Evolutionary conservation across 2,888 invertebrate genomes (phyloP), one percentile per base, ranked within the genome.

Genomic region (Brachypterus glaber): DNA sequence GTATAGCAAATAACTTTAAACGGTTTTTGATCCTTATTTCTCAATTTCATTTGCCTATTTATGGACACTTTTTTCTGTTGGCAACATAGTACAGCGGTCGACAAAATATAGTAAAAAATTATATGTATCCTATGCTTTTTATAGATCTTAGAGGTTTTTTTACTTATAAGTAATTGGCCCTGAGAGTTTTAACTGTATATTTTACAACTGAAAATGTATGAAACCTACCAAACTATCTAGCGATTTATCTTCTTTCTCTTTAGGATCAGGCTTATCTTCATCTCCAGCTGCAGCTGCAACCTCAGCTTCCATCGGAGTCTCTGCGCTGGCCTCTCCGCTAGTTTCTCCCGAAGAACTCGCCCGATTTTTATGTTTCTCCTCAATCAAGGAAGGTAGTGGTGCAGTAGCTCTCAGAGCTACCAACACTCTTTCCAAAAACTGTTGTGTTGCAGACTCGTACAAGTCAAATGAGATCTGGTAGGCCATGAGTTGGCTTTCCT

Each of bases 381-480:
- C 76, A 9, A 85, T 67, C 2, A 84, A 78, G 40, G 79, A 75
- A 3, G 88, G 87, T 44, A 87, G 78, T 0, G 88, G 89, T 14
- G 88, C 87, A 11, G 86, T 87, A 32, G 78, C 77, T 53, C 83
- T 74, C 4, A 93, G 67, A 12, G 88, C 86, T 59, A 86, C 82
- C 46, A 91, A 66, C 7, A 95, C 88, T 51, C 86, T 76, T 7
- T 84, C 85, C 34, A 98, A 71, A 64, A 96, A 96, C 62, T 97
- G 93, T 66, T 99, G 98, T 2, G 96, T 96, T 1, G 97, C 98
- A 27, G 93, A 95, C 64, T 99, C 98, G 61, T 98, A 98, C 51
- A 99, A 74, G 72, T 99, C 98, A 69, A 99, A 99, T 0, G 84
- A 95, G 54, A 99, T 95, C 70, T 99, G 98, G 67, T 93, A 98